phyloP scores from a whole-genome alignment of 2,797 vertebrate species.

The Sebastes kiyomatsui region DNA sequence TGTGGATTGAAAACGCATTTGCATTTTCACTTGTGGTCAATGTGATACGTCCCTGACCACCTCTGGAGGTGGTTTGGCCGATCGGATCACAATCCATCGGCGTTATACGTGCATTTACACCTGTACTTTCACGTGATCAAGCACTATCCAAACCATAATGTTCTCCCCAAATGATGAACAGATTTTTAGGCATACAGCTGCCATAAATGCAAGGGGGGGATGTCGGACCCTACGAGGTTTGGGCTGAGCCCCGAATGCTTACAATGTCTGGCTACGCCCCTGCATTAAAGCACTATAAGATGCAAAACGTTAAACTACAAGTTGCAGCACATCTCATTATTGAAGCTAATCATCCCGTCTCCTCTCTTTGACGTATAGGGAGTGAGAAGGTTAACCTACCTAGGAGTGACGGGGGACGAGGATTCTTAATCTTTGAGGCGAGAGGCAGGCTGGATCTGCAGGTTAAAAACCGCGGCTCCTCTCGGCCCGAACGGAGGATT shows the following conservation, averaged over 20 bases:
- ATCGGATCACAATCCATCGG: no score
- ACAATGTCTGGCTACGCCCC: neutral
- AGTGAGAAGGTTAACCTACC: neutral
- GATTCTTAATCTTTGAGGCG: neutral
- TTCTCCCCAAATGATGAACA: neutral
- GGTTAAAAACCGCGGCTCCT: neutral
- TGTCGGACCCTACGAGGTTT: neutral
- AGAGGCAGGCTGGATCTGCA: neutral
- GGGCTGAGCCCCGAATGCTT: neutral
- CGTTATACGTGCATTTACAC: no score
- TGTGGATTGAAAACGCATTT: no score
- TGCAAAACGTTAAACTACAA: neutral
- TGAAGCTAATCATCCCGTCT: neutral
- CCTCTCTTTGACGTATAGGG: neutral
- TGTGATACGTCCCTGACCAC: no score
- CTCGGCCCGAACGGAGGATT: neutral
- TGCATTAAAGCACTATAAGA: neutral
- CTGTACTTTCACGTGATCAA: no score
- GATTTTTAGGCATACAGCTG: neutral
- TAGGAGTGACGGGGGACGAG: neutral
- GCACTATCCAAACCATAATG: no score
- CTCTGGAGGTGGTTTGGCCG: no score
- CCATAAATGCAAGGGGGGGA: neutral
- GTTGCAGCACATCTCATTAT: neutral
- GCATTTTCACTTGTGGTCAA: no score